A percentile compares a stretch with the other conserved stretches of the same genome.
phyloP scores from a whole-genome alignment of 1,140 invertebrate species.

The Alviniconcha marisindica region DNA sequence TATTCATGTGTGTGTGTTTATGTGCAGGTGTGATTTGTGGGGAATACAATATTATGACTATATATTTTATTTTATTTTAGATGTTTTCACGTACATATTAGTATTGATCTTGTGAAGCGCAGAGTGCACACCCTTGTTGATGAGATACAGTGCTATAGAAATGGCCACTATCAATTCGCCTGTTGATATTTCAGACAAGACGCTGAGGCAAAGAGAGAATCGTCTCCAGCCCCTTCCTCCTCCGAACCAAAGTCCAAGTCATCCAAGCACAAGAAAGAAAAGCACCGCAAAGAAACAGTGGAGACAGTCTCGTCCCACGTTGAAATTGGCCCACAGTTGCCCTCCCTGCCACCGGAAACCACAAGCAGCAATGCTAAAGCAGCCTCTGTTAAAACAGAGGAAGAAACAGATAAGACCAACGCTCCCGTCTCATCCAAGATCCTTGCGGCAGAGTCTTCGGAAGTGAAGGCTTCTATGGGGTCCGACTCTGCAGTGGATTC shows the following conservation, averaged over 20 bases:
- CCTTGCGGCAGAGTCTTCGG: background rate
- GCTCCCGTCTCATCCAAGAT: too few relatives aligned
- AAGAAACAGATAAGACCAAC: too few relatives aligned
- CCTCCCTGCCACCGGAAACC: background rate
- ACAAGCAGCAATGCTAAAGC: background rate
- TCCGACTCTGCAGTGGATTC: background rate
- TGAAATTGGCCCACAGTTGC: background rate
- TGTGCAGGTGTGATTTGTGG: too few relatives aligned
- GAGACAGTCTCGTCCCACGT: background rate
- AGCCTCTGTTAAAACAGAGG: too few relatives aligned
- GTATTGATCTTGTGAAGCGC: too few relatives aligned
- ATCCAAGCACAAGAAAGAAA: background rate
- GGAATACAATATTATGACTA: too few relatives aligned
- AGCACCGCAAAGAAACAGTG: background rate
- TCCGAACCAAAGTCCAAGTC: background rate
- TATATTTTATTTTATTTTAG: too few relatives aligned
- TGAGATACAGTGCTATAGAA: too few relatives aligned
- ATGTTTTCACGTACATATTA: too few relatives aligned
- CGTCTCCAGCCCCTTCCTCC: background rate
- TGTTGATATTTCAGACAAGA: slow-evolving; percentile 19
- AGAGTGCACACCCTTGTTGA: too few relatives aligned
- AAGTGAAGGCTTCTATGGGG: background rate
- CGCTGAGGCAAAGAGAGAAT: background rate
- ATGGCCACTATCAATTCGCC: too few relatives aligned
- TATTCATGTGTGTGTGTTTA: too few relatives aligned